These are phyloP conservation scores for Elephas maximus DNA, from an alignment of 2,113 vertebrate species.

Conservation along the genomic window DNA sequence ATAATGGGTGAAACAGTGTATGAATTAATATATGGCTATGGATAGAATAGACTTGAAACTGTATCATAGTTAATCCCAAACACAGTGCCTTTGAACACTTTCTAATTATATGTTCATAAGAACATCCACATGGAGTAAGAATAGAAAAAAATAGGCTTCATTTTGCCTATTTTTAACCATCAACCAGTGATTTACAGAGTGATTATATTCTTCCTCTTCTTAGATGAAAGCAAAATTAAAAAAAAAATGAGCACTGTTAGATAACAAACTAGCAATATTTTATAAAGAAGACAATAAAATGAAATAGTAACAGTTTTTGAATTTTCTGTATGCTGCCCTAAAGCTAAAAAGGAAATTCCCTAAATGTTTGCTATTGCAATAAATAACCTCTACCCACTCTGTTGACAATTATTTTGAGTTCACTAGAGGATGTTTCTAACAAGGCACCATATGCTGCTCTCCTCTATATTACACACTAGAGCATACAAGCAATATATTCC, in stretches of 20 bases:
- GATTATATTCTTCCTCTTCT: background rate
- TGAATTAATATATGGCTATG: background rate
- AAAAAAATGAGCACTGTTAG: background rate
- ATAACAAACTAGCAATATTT: slow-evolving; percentile 18
- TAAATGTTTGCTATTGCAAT: background rate
- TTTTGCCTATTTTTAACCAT: background rate
- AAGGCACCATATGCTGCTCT: slow-evolving; percentile 8
- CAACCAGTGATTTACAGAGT: background rate
- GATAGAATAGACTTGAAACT: background rate
- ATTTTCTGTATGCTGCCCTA: background rate
- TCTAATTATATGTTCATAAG: background rate
- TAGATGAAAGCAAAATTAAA: slow-evolving; percentile 47
- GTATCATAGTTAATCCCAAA: background rate
- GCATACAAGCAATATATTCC: background rate
- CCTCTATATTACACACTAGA: background rate
- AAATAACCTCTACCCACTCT: slow-evolving; percentile 33
- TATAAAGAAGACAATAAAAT: slow-evolving; percentile 25
- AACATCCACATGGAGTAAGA: background rate
- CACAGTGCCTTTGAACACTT: background rate
- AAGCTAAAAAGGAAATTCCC: background rate
- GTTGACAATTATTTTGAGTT: background rate
- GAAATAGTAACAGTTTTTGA: background rate
- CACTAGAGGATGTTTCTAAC: slow-evolving; percentile 38
- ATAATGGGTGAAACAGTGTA: background rate
- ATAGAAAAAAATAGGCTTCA: background rate